A percentile compares a stretch with the other conserved stretches of the same genome.
phyloP scores from a whole-genome alignment of 1,140 invertebrate species.

The Eriocheir sinensis region DNA sequence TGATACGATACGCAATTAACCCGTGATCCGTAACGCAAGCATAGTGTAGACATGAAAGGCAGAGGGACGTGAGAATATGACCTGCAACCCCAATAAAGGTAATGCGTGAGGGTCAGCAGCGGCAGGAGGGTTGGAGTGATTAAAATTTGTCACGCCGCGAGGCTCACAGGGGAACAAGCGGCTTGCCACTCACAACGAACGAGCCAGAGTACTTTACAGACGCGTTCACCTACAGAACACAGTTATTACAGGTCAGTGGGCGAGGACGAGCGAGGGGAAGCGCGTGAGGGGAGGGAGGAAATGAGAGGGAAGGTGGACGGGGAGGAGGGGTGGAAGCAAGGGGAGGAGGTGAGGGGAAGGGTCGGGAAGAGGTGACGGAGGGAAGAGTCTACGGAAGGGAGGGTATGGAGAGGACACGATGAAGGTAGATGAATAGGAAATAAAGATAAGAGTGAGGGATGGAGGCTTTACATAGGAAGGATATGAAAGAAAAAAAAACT shows the following conservation, averaged over 20 bases:
- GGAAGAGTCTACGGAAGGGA: not conserved
- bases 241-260: constrained; percentile 24
- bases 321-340: not conserved
- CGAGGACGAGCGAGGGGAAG: not conserved
- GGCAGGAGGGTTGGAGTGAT: not conserved
- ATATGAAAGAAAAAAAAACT: not conserved
- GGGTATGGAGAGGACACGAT: not conserved
- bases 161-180: not conserved
- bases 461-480: too few species aligned
- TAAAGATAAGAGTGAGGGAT: not conserved
- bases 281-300: not conserved
- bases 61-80: not conserved
- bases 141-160: not conserved
- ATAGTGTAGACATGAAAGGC: not conserved
- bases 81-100: not conserved
- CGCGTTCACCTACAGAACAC: constrained; percentile 8
- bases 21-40: not conserved
- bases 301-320: not conserved
- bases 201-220: not conserved
- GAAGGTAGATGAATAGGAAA: not conserved
- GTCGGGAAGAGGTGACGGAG: not conserved
- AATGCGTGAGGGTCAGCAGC: not conserved
- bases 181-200: not conserved
- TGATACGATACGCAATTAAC: too few species aligned
- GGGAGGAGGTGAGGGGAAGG: not conserved